These are phyloP conservation scores for Phalera bucephala DNA, from an alignment of 2,888 invertebrate genomes.

Conservation along the genomic window DNA sequence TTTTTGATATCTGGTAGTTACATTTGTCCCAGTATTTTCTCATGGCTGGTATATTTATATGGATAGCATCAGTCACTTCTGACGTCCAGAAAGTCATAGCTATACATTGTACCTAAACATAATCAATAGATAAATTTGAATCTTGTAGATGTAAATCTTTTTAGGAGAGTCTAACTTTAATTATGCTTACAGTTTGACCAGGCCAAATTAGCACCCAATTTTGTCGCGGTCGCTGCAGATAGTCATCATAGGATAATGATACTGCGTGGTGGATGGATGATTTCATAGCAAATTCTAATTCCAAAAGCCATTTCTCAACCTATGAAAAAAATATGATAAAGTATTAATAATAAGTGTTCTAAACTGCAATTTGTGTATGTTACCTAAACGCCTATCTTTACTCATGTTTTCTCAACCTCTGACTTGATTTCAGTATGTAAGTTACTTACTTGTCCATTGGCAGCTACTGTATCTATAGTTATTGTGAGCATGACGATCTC, in stretches of 20 bases:
- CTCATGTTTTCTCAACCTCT: too few relatives aligned
- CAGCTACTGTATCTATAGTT: conserved; percentile 91
- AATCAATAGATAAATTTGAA: too few relatives aligned
- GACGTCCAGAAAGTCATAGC: conserved; percentile 95
- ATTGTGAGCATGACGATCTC: conserved; percentile 91
- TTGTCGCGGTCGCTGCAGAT: conserved; percentile 85
- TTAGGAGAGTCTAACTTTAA: too few relatives aligned
- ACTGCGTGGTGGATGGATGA: conserved; percentile 91
- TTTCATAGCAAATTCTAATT: conserved; percentile 94
- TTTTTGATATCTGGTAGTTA: conserved; percentile 90
- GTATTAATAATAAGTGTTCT: background rate
- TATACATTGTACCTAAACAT: conserved; percentile 87
- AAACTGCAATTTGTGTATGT: too few relatives aligned
- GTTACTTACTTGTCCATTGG: conserved; percentile 89
- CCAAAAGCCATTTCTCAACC: conserved; percentile 96
- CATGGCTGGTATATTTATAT: conserved; percentile 80
- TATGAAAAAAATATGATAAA: conserved; percentile 19
- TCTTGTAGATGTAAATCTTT: too few relatives aligned
- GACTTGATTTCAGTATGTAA: too few relatives aligned
- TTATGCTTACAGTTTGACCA: conserved; percentile 90
- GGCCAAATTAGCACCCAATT: conserved; percentile 96
- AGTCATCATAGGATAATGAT: conserved; percentile 87
- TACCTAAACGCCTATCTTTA: too few relatives aligned
- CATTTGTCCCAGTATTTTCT: conserved; percentile 86
- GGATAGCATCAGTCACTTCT: conserved; percentile 91